Evolutionary conservation across 2,113 vertebrate species (phyloP), one percentile per base, ranked within the genome.

Genomic region (Eulemur rufifrons): DNA sequence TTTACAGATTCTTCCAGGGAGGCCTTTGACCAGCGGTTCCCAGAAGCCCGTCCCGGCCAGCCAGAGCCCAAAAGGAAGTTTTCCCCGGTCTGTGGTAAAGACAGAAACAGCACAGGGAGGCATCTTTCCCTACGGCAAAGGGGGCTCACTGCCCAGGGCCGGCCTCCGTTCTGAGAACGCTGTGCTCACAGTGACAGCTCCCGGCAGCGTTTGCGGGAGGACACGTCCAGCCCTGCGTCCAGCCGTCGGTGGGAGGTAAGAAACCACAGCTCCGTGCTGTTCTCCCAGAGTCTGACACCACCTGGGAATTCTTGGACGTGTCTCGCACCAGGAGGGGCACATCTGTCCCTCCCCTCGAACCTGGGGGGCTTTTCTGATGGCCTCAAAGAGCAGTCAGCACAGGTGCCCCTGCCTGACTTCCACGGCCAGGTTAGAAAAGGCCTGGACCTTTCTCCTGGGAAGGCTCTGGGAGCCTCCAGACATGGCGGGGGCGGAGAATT

Each of bases 41-140:
- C 80, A 71, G 63, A 85, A 78, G 50, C 63, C 4, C 2, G 82
- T 39, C 50, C 29, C 17, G 2, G 56, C 69, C 9, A 1, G 59
- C 8, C n/a, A 13, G 47, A 27, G 59, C 47, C 76, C 56, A 8
- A 59, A 29, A 14, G 7, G 21, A 11, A 34, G 11, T 21, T 25
- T 8, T 8, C 23, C 69, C 6, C 12, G 0, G 50, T 37, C 37
- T 47, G 50, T n/a, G 71, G 82, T 15, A 4, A 68, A 56, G 37
- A 23, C 1, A 29, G 83, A n/a, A 1, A 47, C 3, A 2, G 42
- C 3, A 12, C 81, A 5, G 15, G 2, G 59, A 11, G 11, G 37
- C 3, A 18, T 34, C 29, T 64, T 20, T 23, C 14, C 17, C 25
- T 13, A 37, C 11, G 39, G 27, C 5, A 2, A 5, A 13, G 5